Conservation (phyloP, 2,888 invertebrate genomes). For the Nephrotoma appendiculata region DNA sequence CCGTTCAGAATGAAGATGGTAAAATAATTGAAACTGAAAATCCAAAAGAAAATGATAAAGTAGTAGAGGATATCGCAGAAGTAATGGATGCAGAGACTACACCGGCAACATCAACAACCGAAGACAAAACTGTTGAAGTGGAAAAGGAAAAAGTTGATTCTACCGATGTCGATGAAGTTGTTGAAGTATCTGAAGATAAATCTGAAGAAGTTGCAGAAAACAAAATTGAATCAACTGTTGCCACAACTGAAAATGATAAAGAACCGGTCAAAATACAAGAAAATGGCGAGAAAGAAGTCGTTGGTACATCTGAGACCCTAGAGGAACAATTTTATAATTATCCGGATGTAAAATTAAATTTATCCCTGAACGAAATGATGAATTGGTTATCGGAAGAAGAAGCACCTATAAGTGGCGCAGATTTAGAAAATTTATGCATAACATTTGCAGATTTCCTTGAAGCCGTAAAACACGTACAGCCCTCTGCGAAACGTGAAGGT, state of each 20-base stretch:
- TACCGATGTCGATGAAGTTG: slow-evolving; percentile 34
- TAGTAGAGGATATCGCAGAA: slow-evolving; percentile 12
- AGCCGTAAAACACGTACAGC: slow-evolving; percentile 72
- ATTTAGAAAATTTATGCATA: slow-evolving; percentile 50
- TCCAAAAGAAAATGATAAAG: slow-evolving; percentile 17
- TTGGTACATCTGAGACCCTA: neutral
- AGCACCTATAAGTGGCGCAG: slow-evolving; percentile 43
- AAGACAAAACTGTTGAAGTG: slow-evolving; percentile 9
- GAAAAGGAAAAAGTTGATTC: slow-evolving; percentile 13
- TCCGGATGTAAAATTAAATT: slow-evolving; percentile 4
- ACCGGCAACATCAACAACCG: neutral
- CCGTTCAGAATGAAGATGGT: slow-evolving; percentile 4
- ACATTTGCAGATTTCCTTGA: slow-evolving; percentile 60
- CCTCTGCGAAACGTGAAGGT: slow-evolving; percentile 90
- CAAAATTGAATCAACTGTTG: slow-evolving; percentile 4
- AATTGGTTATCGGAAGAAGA: slow-evolving; percentile 50
- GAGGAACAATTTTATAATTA: neutral
- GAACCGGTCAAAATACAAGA: slow-evolving; percentile 13
- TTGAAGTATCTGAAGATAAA: slow-evolving; percentile 18
- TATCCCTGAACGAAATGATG: slow-evolving; percentile 40
- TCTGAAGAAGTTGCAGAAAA: slow-evolving; percentile 14
- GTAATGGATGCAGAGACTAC: slow-evolving; percentile 14
- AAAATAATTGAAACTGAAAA: slow-evolving; percentile 13
- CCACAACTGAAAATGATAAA: slow-evolving; percentile 17
- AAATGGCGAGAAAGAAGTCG: neutral